Evolutionary conservation across 2,113 vertebrate species (phyloP).

Genomic region (Engystomops pustulosus): DNA sequence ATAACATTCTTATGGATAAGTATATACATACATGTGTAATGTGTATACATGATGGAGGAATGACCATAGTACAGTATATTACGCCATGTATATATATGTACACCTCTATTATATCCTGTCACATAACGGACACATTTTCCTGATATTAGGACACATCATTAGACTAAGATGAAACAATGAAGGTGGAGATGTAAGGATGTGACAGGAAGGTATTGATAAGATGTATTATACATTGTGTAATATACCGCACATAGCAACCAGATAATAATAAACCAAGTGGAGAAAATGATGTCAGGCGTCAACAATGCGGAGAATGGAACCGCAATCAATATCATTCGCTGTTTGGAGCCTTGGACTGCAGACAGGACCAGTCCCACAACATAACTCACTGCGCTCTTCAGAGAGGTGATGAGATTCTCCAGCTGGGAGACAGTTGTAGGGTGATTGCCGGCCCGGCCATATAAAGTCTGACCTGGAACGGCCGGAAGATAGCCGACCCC

Average conservation of each 20-base stretch:
- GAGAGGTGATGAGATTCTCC: constrained; percentile 25
- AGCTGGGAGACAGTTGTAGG: not conserved
- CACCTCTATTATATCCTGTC: too few relatives aligned
- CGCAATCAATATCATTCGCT: not conserved
- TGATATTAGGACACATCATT: too few relatives aligned
- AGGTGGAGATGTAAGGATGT: too few relatives aligned
- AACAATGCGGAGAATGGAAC: constrained; percentile 5
- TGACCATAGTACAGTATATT: too few relatives aligned
- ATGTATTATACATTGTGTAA: too few relatives aligned
- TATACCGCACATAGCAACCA: not conserved
- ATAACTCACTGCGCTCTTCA: constrained; percentile 6
- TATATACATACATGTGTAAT: too few relatives aligned
- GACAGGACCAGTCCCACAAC: not conserved
- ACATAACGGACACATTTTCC: too few relatives aligned
- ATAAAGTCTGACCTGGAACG: not conserved
- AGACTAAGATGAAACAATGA: too few relatives aligned
- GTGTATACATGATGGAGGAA: too few relatives aligned
- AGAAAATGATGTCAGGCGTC: not conserved
- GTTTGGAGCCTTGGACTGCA: not conserved
- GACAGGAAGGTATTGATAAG: too few relatives aligned
- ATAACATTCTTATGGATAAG: too few relatives aligned
- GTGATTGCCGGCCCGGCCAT: not conserved
- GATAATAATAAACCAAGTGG: not conserved
- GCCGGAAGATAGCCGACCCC: not conserved
- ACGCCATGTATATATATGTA: too few relatives aligned